phyloP scores from a whole-genome alignment of 2,797 vertebrate species.

The Pipistrellus pipistrellus region DNA sequence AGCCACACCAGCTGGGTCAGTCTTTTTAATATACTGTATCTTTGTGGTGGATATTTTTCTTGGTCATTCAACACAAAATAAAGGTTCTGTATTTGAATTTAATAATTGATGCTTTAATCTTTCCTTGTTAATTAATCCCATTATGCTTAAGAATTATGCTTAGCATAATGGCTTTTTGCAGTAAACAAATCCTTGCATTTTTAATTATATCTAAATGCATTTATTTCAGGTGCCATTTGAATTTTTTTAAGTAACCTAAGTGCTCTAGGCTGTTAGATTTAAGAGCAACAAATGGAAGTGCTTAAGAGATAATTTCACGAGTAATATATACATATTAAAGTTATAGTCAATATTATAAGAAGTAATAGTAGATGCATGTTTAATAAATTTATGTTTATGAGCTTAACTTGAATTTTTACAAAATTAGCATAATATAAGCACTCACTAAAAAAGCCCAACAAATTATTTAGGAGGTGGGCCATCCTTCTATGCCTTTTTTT shows the following conservation, averaged over 20 bases:
- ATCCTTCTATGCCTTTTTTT: background rate
- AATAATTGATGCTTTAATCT: slow-evolving; percentile 45
- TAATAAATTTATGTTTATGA: slow-evolving; percentile 40
- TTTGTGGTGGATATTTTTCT: background rate
- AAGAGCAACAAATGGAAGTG: slow-evolving; percentile 8
- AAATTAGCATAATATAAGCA: slow-evolving; percentile 9
- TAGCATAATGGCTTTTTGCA: background rate
- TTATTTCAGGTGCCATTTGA: slow-evolving; percentile 34
- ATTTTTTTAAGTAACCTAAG: slow-evolving; percentile 13
- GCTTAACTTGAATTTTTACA: slow-evolving; percentile 45
- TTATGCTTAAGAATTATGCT: slow-evolving; percentile 48
- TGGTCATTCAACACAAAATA: slow-evolving; percentile 8
- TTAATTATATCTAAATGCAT: slow-evolving; percentile 21
- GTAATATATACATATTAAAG: background rate
- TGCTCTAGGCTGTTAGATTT: background rate
- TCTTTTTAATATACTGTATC: background rate
- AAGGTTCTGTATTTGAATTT: slow-evolving; percentile 19
- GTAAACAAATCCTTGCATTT: slow-evolving; percentile 7
- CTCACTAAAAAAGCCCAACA: slow-evolving; percentile 21
- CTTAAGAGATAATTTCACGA: slow-evolving; percentile 45
- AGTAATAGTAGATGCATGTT: background rate
- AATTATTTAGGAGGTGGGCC: background rate
- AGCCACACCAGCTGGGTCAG: background rate
- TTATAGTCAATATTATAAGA: slow-evolving; percentile 8
- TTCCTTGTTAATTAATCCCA: slow-evolving; percentile 29